Conservation (phyloP, 1,140 invertebrate species). For the Drosophila elegans region DNA sequence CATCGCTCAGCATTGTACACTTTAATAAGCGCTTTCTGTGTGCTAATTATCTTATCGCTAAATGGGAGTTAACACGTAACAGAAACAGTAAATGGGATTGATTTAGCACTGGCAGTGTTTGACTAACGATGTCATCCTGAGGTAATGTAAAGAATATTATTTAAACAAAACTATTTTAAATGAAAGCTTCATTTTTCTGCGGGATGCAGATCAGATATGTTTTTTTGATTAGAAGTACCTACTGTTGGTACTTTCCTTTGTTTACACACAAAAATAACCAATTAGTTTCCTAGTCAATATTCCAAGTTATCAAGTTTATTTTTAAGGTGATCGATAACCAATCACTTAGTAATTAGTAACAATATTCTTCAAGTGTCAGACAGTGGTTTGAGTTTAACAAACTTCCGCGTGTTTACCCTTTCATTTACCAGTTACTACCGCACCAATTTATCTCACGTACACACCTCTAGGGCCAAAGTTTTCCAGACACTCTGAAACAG, state of each 20-base stretch:
- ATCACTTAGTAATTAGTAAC: background rate
- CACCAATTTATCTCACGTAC: conserved; percentile 38
- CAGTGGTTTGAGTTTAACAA: background rate
- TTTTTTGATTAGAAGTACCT: too few species aligned
- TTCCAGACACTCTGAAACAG: conserved; percentile 17
- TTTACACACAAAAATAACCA: too few species aligned
- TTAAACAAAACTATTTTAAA: background rate
- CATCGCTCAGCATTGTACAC: conserved; percentile 21
- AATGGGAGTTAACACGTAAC: conserved; percentile 63
- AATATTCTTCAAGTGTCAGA: background rate
- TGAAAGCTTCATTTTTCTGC: background rate
- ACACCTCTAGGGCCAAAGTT: conserved; percentile 36
- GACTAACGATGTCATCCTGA: conserved; percentile 16
- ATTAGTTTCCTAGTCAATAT: background rate
- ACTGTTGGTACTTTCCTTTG: too few species aligned
- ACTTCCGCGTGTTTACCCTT: conserved; percentile 4
- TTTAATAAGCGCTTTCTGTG: conserved; percentile 76
- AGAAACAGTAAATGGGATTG: conserved; percentile 42
- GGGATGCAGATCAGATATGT: too few species aligned
- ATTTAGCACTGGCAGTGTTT: conserved; percentile 27
- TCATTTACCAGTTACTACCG: conserved; percentile 22
- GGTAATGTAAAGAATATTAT: background rate
- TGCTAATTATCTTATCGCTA: conserved; percentile 81
- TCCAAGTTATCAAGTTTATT: background rate
- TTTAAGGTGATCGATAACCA: background rate